Conservation (phyloP, 2,797 vertebrate genomes). For the Picus viridis region DNA sequence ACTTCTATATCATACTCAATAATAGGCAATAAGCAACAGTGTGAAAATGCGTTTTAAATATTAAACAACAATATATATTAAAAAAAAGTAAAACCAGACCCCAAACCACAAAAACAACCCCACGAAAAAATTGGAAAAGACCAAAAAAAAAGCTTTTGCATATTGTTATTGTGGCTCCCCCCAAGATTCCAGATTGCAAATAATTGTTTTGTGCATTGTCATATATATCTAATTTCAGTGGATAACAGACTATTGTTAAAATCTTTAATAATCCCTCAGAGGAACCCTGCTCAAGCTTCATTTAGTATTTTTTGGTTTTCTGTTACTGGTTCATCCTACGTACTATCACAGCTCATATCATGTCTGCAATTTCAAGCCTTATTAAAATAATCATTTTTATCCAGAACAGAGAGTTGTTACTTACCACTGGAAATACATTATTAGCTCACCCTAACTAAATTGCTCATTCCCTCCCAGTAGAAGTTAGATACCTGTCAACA, state of each 20-base stretch:
- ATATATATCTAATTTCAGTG: constrained; percentile 28
- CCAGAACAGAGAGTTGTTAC: background rate
- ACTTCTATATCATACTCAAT: background rate
- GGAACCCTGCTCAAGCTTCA: background rate
- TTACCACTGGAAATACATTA: constrained; percentile 45
- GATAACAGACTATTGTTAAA: constrained; percentile 12
- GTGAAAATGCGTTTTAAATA: constrained; percentile 47
- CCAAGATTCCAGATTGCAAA: background rate
- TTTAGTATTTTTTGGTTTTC: constrained; percentile 54
- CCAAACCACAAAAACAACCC: too few species aligned
- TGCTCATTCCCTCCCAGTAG: background rate
- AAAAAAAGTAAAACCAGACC: background rate
- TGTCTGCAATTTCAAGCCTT: constrained; percentile 28
- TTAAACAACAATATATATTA: constrained; percentile 21
- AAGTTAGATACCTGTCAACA: constrained; percentile 26
- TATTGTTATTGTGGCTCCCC: too few species aligned
- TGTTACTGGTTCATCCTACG: constrained; percentile 6
- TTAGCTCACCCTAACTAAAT: constrained; percentile 41
- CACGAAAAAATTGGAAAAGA: too few species aligned
- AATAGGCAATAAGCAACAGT: background rate
- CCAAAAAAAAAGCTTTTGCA: background rate
- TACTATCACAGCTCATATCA: constrained; percentile 39
- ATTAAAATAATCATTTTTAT: constrained; percentile 70
- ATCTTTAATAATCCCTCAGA: constrained; percentile 36
- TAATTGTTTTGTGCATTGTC: background rate